Base-by-base conservation (phyloP, 2,888 invertebrate species). In the Drosophila stalkeri region DNA sequence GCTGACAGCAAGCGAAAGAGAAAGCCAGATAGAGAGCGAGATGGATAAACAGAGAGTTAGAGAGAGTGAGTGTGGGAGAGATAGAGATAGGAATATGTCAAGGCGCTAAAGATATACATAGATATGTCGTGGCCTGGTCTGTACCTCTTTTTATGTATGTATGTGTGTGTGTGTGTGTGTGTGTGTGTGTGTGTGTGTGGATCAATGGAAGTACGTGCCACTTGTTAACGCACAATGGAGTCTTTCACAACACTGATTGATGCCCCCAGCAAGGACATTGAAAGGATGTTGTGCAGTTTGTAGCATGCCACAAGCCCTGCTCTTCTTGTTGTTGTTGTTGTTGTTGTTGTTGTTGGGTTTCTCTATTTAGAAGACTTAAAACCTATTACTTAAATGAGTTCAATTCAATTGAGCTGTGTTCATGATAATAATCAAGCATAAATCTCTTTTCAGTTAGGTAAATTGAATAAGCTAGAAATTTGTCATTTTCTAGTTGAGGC, bases 161-260 rank as follows among this genome's bases (percentile, higher is more conserved):
- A 3, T 12, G 8, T 9, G 18, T 23, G 4, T 11, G 18, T 37
- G 37, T 11, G 6, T 23, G 3, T n/a, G 27, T 39, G 27, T 31
- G 27, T 27, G 39, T 39, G 54, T 39, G 73, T 39, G 54, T 39
- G 39, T 54, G 39, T 39, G 54, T 27, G 55, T 31, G 76, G 63
- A 74, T 84, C 87, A 82, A 82, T 73, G 80, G 73, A 70, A 78
- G 75, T 84, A 82, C 82, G 85, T 87, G 84, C 87, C 82, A 85
- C 87, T 84, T 87, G 84, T 84, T 84, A 87, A 74, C 85, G 74
- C 80, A 87, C 87, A 87, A 87, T 84, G 76, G 71, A 82, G 49
- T 57, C 64, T 72, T 72, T 71, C 72, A 76, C 64, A 78, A 76
- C 70, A 72, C 85, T 87, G 87, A 84, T 84, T 84, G 85, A 87